Evolutionary conservation across 2,888 invertebrate species (phyloP), one percentile per base, ranked within the genome.

Genomic region (Parnassius glacialis): DNA sequence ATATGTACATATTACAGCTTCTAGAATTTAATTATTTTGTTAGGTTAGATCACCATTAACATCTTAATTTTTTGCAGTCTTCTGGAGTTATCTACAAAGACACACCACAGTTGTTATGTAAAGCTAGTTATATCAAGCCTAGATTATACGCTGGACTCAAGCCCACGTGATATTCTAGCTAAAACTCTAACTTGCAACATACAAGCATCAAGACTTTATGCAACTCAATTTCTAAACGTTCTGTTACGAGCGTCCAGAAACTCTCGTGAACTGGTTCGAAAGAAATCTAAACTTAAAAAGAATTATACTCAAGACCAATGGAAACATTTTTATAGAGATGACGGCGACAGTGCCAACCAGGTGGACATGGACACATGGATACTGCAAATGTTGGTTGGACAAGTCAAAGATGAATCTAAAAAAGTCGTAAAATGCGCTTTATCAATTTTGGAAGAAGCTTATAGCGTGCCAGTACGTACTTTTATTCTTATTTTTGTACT

Each of bases 41-140:
- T 3, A 7, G 34, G 34, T 34, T 34, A 7, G 34, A 34, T 34
- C 34, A 34, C 34, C 34, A 34, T 34, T 34, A 34, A 34, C 12
- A 9, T 34, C 10, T 44, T 7, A 12, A 42, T 20, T 57, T 10
- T 44, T 54, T 16, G 3, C 85, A 97, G 96, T 76, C 93, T 98
- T 61, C 92, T 96, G 75, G 95, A 96, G 74, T 89, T 98, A 70
- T 96, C 97, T 1, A 93, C 95, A 10, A 94, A 94, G 54, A 96
- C 97, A 3, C 95, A 96, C 74, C 97, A 97, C 81, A 97, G 97
- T 74, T 97, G 97, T 78, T 98, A 98, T 83, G 95, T 98, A 0
- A 99, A 99, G 84, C 92, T 99, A 65, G 96, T 98, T 60, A 94
- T 98, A 65, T 97, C 98, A 7, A 96, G 97, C 68, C 90, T 99